Percentiles rank a stretch among this genome's conserved stretches.
phyloP scores from a whole-genome alignment of 2,797 vertebrate species.

The Ptychadena robeensis region DNA sequence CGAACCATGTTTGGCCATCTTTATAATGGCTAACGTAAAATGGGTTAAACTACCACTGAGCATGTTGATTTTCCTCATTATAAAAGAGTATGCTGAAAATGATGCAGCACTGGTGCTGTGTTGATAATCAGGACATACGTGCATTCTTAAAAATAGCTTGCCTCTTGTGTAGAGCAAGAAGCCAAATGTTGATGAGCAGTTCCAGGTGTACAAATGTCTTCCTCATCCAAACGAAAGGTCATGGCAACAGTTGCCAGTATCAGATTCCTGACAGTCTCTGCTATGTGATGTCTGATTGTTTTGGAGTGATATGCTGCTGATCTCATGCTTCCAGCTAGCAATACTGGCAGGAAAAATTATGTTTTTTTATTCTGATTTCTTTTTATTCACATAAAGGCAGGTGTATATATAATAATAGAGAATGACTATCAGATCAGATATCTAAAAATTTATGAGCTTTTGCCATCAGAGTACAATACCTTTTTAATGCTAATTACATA shows the following conservation, averaged over 20 bases:
- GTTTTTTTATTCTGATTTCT: not conserved
- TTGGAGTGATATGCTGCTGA: constrained; percentile 64
- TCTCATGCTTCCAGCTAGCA: constrained; percentile 34
- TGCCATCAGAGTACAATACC: too few species aligned
- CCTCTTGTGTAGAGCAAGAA: constrained; percentile 48
- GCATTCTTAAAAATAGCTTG: constrained; percentile 55
- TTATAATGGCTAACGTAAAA: not conserved
- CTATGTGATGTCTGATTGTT: constrained; percentile 72
- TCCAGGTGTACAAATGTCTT: constrained; percentile 72
- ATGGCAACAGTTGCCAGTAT: constrained; percentile 68
- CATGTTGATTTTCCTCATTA: not conserved
- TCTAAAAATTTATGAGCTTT: too few species aligned
- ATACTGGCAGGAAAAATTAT: constrained; percentile 11
- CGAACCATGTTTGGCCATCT: too few species aligned
- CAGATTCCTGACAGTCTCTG: constrained; percentile 73
- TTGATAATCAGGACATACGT: constrained; percentile 42
- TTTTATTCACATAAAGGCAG: not conserved
- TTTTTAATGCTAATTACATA: too few species aligned
- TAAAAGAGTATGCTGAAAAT: constrained; percentile 19
- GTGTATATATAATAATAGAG: not conserved
- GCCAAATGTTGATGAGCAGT: constrained; percentile 69
- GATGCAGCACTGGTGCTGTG: constrained; percentile 35
- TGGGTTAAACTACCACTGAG: not conserved
- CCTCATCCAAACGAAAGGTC: constrained; percentile 77
- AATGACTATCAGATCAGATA: not conserved